Evolutionary conservation across 2,113 vertebrate species (phyloP), one percentile per base, ranked within the genome.

Genomic region (Rhinopomastus cyanomelas): DNA sequence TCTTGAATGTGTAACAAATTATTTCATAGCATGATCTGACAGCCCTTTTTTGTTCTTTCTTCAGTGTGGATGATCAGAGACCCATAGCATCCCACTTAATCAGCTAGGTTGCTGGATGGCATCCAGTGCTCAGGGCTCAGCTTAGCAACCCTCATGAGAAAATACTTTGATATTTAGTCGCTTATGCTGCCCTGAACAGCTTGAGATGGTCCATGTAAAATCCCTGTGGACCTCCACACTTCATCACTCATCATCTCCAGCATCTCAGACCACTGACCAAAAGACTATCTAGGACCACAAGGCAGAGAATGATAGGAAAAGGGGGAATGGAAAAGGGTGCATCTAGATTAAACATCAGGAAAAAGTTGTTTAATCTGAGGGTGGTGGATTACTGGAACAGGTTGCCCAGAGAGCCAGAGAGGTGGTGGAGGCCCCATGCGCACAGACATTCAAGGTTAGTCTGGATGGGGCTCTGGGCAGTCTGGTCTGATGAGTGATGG

Each of bases 201-300:
- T 16, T 0, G 0, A 39, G 44, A 5, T 1, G 2, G 76, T 36
- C 32, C 4, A 1, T 10, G 21, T 29, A 34, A 67, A 64, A 52
- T 44, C 49, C 30, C 29, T 18, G 2, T 30, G 37, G 34, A 86
- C 14, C 37, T 85, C 44, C 20, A 5, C 32, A 23, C 0, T 0
- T 25, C 16, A 22, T 52, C 37, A n/a, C 42, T 77, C 83, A 32
- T 44, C 29, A 55, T 36, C 42, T 49, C 55, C 59, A 46, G 15
- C 4, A 37, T 22, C 37, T 65, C 5, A 0, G 23, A 34, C 57
- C 14, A 7, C 42, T 65, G 27, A 55, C 37, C 12, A 49, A 55
- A 74, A 88, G 52, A 73, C n/a, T n/a, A n/a, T n/a, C n/a, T 42
- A 42, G 11, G 39, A 11, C 11, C 39, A 42, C 15, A 42, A 15